Evolutionary conservation across 2,888 invertebrate species (phyloP).

Genomic region (Tupiocoris notatus): DNA sequence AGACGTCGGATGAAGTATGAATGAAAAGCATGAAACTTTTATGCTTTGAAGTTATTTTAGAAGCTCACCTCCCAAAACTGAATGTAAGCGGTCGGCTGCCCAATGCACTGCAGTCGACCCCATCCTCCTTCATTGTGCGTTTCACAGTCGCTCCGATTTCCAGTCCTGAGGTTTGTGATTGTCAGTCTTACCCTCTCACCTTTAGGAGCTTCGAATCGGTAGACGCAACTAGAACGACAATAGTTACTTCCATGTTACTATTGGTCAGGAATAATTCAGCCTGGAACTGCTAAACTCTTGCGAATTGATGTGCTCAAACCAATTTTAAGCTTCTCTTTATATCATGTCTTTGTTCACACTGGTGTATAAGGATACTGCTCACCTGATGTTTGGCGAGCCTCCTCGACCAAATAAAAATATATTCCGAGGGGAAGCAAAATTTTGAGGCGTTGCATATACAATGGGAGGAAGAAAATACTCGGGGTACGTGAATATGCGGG

Average conservation of each 20-base stretch:
- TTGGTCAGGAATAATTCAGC: too few species aligned
- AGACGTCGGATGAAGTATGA: too few species aligned
- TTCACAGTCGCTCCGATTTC: constrained; percentile 59
- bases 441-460: constrained; percentile 66
- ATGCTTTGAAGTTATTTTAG: too few species aligned
- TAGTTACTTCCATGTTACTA: too few species aligned
- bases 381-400: constrained; percentile 78
- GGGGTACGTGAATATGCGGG: constrained; percentile 65
- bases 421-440: constrained; percentile 76
- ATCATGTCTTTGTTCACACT: too few species aligned
- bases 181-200: constrained; percentile 77
- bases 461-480: constrained; percentile 51
- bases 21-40: too few species aligned
- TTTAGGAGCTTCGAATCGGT: constrained; percentile 81
- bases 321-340: too few species aligned
- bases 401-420: constrained; percentile 84
- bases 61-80: constrained; percentile 62
- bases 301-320: too few species aligned
- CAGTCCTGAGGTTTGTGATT: constrained; percentile 69
- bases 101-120: constrained; percentile 68
- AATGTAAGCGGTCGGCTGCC: constrained; percentile 67
- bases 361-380: too few species aligned
- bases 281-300: too few species aligned
- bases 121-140: constrained; percentile 65
- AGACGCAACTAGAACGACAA: constrained; percentile 68